phyloP scores from a whole-genome alignment of 2,113 vertebrate genomes.

The Coturnix japonica region DNA sequence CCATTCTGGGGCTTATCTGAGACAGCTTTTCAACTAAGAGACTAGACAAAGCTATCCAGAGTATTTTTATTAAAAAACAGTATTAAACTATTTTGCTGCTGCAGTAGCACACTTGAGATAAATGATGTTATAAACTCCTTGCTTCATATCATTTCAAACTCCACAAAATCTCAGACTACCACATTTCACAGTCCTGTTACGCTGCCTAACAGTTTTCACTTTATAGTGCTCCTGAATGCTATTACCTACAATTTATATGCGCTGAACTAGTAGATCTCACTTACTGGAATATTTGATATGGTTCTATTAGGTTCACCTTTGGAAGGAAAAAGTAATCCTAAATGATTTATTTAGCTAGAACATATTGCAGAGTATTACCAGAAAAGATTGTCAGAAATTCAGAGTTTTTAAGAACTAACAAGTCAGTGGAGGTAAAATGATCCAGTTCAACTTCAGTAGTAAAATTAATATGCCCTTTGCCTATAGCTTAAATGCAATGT shows the following conservation, averaged over 20 bases:
- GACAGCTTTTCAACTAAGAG: not conserved
- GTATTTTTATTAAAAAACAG: not conserved
- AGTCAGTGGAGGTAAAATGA: not conserved
- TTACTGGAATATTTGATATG: not conserved
- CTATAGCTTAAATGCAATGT: not conserved
- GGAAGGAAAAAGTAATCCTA: constrained; percentile 18
- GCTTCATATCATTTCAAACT: constrained; percentile 22
- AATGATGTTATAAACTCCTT: constrained; percentile 16
- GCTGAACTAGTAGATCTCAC: not conserved
- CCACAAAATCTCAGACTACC: constrained; percentile 8
- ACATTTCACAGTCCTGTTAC: not conserved
- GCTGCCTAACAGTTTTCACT: not conserved
- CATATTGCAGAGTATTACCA: not conserved
- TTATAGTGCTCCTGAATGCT: not conserved
- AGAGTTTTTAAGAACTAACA: not conserved
- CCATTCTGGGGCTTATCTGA: not conserved
- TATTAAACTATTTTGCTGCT: not conserved
- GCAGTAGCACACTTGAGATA: not conserved
- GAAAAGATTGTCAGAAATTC: constrained; percentile 14
- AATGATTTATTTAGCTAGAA: constrained; percentile 5
- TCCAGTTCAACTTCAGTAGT: not conserved
- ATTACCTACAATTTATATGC: not conserved
- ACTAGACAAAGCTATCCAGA: not conserved
- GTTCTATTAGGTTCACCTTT: not conserved
- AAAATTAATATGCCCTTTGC: constrained; percentile 25